These are phyloP conservation scores for Epinephelus awoara DNA, from an alignment of 2,797 vertebrate genomes.

Conservation along the genomic window DNA sequence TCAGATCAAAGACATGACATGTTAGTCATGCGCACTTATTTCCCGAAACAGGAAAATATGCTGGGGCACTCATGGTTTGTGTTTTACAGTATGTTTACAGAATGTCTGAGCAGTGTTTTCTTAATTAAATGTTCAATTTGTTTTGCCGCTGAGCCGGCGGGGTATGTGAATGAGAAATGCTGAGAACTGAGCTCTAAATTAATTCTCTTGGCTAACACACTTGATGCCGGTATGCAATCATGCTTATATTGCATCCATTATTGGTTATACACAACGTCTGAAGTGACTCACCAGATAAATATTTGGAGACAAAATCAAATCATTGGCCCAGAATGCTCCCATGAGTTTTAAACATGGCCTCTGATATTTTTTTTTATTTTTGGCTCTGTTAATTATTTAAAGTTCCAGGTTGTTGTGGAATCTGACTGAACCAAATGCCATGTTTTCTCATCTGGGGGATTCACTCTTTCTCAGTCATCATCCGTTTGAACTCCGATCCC, in stretches of 20 bases:
- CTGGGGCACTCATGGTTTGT: conserved; percentile 23
- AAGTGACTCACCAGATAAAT: conserved; percentile 58
- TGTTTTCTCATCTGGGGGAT: conserved; percentile 26
- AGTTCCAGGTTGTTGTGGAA: conserved; percentile 46
- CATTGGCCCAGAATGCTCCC: conserved; percentile 35
- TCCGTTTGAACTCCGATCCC: conserved; percentile 34
- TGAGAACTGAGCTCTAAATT: conserved; percentile 65
- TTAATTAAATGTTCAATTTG: conserved; percentile 75
- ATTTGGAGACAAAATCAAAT: conserved; percentile 61
- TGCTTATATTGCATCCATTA: conserved; percentile 62
- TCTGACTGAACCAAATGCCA: conserved; percentile 36
- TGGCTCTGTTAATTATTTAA: conserved; percentile 33
- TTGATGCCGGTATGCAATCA: conserved; percentile 56
- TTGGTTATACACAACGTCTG: conserved; percentile 39
- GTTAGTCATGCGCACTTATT: conserved; percentile 18
- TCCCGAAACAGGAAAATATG: conserved; percentile 32
- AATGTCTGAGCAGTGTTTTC: conserved; percentile 48
- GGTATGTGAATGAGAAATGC: conserved; percentile 55
- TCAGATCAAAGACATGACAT: conserved; percentile 25
- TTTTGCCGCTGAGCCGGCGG: conserved; percentile 59
- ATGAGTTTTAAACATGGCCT: conserved; percentile 35
- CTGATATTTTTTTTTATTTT: conserved; percentile 51
- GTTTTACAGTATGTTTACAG: conserved; percentile 68
- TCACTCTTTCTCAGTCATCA: neutral
- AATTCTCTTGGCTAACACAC: conserved; percentile 57